Conservation (phyloP, 2,888 invertebrate genomes). For the Eupithecia vulgata region DNA sequence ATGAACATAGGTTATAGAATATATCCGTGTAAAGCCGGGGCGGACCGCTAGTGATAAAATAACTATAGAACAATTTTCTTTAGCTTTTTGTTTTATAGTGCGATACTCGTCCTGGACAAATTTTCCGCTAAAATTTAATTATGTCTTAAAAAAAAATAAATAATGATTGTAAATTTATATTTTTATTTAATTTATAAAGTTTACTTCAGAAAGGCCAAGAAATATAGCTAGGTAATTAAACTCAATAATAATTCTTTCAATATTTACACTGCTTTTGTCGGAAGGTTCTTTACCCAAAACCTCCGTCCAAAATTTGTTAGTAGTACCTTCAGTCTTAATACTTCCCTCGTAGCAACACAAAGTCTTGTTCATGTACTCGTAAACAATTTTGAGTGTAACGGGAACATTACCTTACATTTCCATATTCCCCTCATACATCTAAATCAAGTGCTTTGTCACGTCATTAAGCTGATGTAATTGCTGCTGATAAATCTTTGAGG, state of each 20-base stretch:
- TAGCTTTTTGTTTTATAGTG: too few species aligned
- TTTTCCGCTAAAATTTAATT: too few species aligned
- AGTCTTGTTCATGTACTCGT: not conserved
- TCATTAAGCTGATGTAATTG: constrained; percentile 43
- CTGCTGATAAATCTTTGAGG: constrained; percentile 42
- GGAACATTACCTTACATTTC: constrained; percentile 7
- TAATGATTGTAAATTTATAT: too few species aligned
- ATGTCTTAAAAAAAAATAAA: too few species aligned
- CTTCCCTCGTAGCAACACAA: not conserved
- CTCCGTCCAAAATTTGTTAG: not conserved
- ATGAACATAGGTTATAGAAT: too few species aligned
- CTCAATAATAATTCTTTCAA: not conserved
- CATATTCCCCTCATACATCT: constrained; percentile 27
- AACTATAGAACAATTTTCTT: too few species aligned
- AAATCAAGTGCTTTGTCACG: constrained; percentile 36
- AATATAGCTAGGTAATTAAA: not conserved
- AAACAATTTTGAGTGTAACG: not conserved
- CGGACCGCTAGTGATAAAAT: too few species aligned
- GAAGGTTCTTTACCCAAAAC: not conserved
- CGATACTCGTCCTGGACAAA: too few species aligned
- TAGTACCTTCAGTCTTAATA: not conserved
- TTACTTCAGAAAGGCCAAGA: not conserved
- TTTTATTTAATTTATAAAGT: not conserved
- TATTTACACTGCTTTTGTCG: not conserved
- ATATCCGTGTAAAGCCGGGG: too few species aligned